Base-by-base conservation (phyloP, 2,888 invertebrate genomes). In the Ophonus ardosiacus region DNA sequence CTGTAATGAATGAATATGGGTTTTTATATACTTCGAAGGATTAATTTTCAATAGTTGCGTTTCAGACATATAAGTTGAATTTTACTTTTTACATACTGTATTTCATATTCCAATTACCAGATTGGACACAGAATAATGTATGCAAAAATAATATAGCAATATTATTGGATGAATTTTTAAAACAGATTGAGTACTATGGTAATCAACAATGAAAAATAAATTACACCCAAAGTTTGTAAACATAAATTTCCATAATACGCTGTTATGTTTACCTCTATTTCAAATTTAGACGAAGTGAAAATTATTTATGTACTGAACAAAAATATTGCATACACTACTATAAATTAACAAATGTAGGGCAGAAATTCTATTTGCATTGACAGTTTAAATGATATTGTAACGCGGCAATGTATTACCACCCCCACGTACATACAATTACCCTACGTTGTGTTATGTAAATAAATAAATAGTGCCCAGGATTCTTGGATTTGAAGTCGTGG, bases 21-120 rank as follows among this genome's bases (percentile, higher is more conserved):
- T n/a, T 68, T 68, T 38, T 68, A 15, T 68, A 38, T 68, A 31
- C 31, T 38, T 68, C 38, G 15, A 2, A n/a, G 24, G 15, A 68
- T 68, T 38, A 13, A 68, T 24, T 68, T 68, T 31, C 68, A 68
- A 68, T 68, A 38, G 68, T 68, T n/a, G 38, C 68, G 10, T 40
- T 51, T 4, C 43, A 2, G 15, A 63, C 18, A 63, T 24, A 24
- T 8, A 1, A 7, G 65, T 31, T n/a, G n/a, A 21, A 38, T 21
- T 68, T 68, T 68, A 31, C 15, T 68, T 68, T 68, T 38, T 68
- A 68, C 15, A 21, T n/a, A n/a, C 0, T 4, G 10, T 51, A 51
- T 51, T 71, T 71, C 31, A 71, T 31, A 71, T 71, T 71, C 1
- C 31, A 13, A 31, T 40, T 2, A 40, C 8, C 7, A 71, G 40